Evolutionary conservation across 2,888 invertebrate species (phyloP).

Genomic region (Rhodophaea formosa): DNA sequence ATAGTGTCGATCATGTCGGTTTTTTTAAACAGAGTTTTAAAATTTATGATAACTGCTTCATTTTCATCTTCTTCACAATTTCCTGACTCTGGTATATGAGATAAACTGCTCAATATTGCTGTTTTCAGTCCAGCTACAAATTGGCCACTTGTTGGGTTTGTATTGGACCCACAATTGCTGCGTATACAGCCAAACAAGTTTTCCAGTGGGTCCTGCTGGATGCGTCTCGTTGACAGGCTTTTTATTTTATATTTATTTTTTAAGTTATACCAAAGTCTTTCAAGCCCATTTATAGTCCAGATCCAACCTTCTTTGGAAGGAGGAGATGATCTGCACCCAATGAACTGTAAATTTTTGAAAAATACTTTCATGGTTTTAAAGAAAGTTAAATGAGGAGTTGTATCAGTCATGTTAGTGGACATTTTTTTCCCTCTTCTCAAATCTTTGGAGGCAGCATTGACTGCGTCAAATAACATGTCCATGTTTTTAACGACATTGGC

Average conservation of each 20-base stretch:
- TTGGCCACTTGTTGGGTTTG: slow-evolving; percentile 28
- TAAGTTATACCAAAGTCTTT: too few relatives aligned
- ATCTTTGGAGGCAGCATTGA: slow-evolving; percentile 25
- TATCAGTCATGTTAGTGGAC: slow-evolving; percentile 22
- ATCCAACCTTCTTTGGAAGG: slow-evolving; percentile 35
- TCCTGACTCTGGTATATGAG: slow-evolving; percentile 16
- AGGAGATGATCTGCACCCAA: slow-evolving; percentile 25
- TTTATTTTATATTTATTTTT: slow-evolving; percentile 24
- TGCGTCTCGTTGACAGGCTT: slow-evolving; percentile 30
- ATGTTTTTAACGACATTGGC: slow-evolving; percentile 26
- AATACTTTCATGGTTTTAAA: slow-evolving; percentile 26
- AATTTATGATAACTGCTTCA: slow-evolving; percentile 11
- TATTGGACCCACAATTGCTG: slow-evolving; percentile 30
- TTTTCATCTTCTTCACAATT: slow-evolving; percentile 21
- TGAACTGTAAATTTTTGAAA: slow-evolving; percentile 24
- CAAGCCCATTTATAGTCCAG: slow-evolving; percentile 31
- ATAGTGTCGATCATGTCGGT: not conserved
- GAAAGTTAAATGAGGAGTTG: slow-evolving; percentile 17
- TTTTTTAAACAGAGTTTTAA: not conserved
- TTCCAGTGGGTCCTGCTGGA: slow-evolving; percentile 33
- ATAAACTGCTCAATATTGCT: slow-evolving; percentile 23
- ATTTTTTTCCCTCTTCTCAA: slow-evolving; percentile 25
- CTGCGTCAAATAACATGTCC: slow-evolving; percentile 29
- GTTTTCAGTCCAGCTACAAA: slow-evolving; percentile 31
- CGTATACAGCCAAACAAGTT: slow-evolving; percentile 30